A percentile compares a stretch with the other conserved stretches of the same genome.
Evolutionary conservation across 2,113 vertebrate genomes (phyloP).

Genomic region (Morone chrysops): DNA sequence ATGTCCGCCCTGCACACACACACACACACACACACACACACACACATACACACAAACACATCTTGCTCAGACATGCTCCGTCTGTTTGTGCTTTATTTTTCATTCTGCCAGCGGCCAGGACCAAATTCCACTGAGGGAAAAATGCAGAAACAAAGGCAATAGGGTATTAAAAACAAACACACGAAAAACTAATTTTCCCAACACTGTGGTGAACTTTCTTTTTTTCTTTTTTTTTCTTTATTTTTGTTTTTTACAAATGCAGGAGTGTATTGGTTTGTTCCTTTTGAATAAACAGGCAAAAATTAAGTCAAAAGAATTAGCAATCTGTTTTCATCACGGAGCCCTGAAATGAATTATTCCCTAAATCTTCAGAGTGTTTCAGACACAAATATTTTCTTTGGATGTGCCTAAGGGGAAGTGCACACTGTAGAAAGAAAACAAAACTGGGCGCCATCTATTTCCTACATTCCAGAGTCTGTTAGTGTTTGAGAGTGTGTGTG

Average conservation of each 20-base stretch:
- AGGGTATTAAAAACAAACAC: conserved; percentile 44
- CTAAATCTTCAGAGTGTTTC: conserved; percentile 54
- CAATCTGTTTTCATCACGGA: conserved; percentile 49
- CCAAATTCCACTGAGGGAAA: conserved; percentile 59
- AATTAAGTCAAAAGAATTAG: conserved; percentile 47
- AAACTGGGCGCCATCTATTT: conserved; percentile 68
- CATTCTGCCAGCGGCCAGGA: conserved; percentile 49
- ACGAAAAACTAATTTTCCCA: not conserved
- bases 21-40: conserved; percentile 22
- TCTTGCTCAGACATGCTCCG: conserved; percentile 55
- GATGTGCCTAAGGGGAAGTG: conserved; percentile 66
- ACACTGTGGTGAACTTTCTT: conserved; percentile 12
- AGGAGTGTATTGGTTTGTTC: conserved; percentile 40
- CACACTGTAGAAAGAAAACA: conserved; percentile 70
- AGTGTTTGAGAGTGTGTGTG: conserved; percentile 45
- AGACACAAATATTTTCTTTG: conserved; percentile 81
- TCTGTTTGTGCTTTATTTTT: conserved; percentile 67
- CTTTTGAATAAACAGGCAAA: conserved; percentile 36
- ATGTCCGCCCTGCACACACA: conserved; percentile 25
- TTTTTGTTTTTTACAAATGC: conserved; percentile 12
- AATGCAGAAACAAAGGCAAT: conserved; percentile 46
- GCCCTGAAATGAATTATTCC: conserved; percentile 63
- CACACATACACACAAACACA: conserved; percentile 29
- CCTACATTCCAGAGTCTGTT: conserved; percentile 70
- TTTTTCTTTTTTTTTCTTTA: conserved; percentile 1